Evolutionary conservation across 37 sponge, comb jelly and placozoan species (phyloP), one percentile per base, ranked within the genome.

Genomic region (Beroe ovata): DNA sequence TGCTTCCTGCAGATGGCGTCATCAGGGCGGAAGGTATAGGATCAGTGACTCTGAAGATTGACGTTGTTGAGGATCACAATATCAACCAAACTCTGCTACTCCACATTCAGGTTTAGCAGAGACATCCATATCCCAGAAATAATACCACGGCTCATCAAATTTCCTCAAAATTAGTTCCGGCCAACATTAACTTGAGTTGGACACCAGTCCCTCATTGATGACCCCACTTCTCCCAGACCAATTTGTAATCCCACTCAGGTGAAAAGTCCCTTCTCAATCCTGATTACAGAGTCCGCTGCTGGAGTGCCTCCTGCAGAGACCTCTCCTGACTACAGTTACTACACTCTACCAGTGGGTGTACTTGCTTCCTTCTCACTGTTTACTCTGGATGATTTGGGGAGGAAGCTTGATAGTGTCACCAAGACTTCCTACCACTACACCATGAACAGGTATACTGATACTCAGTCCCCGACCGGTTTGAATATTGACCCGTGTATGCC

Each of bases 371-470:
- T 66, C 69, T 11, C 30, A 8, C 32, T 66, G 2, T 11, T 14
- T 19, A 66, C 69, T 66, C 25, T 29, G 36, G 69, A 66, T 66
- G 69, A 66, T 32, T 30, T 66, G 69, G 69, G 69, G 19, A 25
- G 69, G 18, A 25, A 26, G 35, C 34, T 66, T 66, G 69, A 66
- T 66, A 30, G 69, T 1, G 18, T 66, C 1, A 14, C 69, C 16
- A 66, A 66, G 36, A 66, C 6, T 1, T 66, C 69, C 33, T 66
- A 66, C 69, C 30, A 29, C 34, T 66, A 66, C 36, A 66, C 69
- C 16, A 4, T 66, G 16, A 66, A 66, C 69, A 66, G 69, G 69
- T 66, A 66, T n/a, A n/a, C n/a, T n/a, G n/a, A n/a, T n/a, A n/a
- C n/a, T n/a, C n/a, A n/a, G n/a, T n/a, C n/a, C n/a, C n/a, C n/a